Evolutionary conservation across 2,797 vertebrate species (phyloP).

Genomic region (Clarias platycephalus): DNA sequence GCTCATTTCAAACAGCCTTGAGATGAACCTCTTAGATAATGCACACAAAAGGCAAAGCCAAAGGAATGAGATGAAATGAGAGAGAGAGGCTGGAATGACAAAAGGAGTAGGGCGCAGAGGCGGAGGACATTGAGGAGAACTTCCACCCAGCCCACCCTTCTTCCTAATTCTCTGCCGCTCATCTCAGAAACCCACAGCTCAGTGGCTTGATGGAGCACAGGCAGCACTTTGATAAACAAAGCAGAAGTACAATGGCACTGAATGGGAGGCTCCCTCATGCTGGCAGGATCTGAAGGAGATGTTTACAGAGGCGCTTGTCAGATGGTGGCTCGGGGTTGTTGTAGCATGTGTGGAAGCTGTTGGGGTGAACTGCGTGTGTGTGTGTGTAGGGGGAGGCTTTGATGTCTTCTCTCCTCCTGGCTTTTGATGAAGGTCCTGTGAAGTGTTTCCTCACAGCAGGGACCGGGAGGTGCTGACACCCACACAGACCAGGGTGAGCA

Average conservation of each 20-base stretch:
- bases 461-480: slow-evolving; percentile 63
- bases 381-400: slow-evolving; percentile 33
- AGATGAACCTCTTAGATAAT: slow-evolving; percentile 45
- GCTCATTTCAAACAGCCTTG: slow-evolving; percentile 24
- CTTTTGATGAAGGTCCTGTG: slow-evolving; percentile 71
- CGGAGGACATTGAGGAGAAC: slow-evolving; percentile 41
- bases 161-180: slow-evolving; percentile 45
- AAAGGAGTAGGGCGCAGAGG: slow-evolving; percentile 45
- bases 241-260: slow-evolving; percentile 64
- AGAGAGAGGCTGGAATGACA: slow-evolving; percentile 41
- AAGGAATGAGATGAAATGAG: slow-evolving; percentile 26
- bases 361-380: slow-evolving; percentile 56
- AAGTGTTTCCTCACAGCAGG: slow-evolving; percentile 69
- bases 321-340: slow-evolving; percentile 66
- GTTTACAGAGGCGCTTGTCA: slow-evolving; percentile 73
- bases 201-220: slow-evolving; percentile 48
- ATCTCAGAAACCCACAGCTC: slow-evolving; percentile 38
- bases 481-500: slow-evolving; percentile 53
- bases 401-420: slow-evolving; percentile 51
- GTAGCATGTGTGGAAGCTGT: slow-evolving; percentile 66
- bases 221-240: slow-evolving; percentile 73
- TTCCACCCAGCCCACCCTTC: slow-evolving; percentile 57
- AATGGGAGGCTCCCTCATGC: slow-evolving; percentile 68
- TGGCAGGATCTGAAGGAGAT: slow-evolving; percentile 72
- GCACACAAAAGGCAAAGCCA: slow-evolving; percentile 37